Conservation (phyloP, 2,113 vertebrate species). For the Indri indri region DNA sequence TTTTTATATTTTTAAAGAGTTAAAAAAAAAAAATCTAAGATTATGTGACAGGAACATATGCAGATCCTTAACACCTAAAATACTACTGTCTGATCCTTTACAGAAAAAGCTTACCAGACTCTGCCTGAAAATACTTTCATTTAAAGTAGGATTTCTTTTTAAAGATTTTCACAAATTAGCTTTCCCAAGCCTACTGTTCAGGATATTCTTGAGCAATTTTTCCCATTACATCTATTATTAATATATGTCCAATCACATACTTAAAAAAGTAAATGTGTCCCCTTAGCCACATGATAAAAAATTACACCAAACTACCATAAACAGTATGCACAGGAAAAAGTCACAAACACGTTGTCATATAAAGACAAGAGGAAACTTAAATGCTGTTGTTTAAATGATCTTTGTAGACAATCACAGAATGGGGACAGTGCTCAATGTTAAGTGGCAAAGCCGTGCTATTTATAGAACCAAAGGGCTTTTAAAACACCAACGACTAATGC, state of each 20-base stretch:
- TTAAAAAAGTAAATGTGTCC: not conserved
- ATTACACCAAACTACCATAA: not conserved
- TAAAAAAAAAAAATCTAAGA: not conserved
- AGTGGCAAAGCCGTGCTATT: not conserved
- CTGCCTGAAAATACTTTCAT: not conserved
- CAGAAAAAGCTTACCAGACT: not conserved
- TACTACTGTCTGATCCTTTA: not conserved
- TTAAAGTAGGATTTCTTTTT: not conserved
- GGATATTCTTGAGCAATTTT: not conserved
- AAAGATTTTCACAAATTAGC: not conserved
- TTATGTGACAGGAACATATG: not conserved
- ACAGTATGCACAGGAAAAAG: not conserved
- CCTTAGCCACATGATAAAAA: not conserved
- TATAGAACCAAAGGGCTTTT: constrained; percentile 21
- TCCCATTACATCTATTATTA: not conserved
- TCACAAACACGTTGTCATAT: not conserved
- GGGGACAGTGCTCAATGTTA: not conserved
- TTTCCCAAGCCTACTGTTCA: not conserved
- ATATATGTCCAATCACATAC: not conserved
- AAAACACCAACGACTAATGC: not conserved
- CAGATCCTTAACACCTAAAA: not conserved
- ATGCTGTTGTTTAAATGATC: constrained; percentile 4
- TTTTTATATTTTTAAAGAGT: constrained; percentile 4
- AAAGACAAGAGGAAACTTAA: constrained; percentile 24
- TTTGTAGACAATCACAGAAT: not conserved